Evolutionary conservation across 2,113 vertebrate genomes (phyloP), one percentile per base, ranked within the genome.

Genomic region (Xiphias gladius): DNA sequence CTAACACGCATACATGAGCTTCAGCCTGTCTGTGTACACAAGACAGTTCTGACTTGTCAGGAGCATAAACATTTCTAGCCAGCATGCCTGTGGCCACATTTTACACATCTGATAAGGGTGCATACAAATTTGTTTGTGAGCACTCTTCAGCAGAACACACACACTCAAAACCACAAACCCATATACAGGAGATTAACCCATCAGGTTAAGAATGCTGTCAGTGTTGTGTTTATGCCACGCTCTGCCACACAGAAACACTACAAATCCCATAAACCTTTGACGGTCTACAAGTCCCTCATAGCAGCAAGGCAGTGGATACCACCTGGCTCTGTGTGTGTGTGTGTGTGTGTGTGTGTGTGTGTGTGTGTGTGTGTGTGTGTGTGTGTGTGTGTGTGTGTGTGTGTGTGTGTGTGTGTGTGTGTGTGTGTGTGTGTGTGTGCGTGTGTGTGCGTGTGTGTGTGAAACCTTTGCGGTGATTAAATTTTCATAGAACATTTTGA

Each of bases 141-240:
- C 28, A 71, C 73, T 72, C 82, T 83, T 69, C 61, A 73, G 39
- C 65, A 83, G 30, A 77, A 76, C 68, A 80, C 41, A 76, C 73
- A 73, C 83, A 72, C 72, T 79, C 82, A 65, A 85, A 93, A 80
- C 83, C 83, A 67, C 89, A 79, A 76, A 63, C 55, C 67, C 80
- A 43, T 73, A 82, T 52, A 79, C 55, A 88, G 76, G 30, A 78
- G 88, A 84, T 88, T 68, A 90, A 88, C 71, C 62, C 80, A 74
- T 84, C 67, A 85, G 35, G 84, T 88, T 71, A 84, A 91, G 88
- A 94, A 93, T 92, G 91, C 83, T 20, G 86, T 46, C 69, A 63
- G 55, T 86, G 88, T 76, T 82, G 68, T 93, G 91, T 95, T 95
- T 94, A 93, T 50, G 59, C 69, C 84, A 90, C 4, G 93, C 94